Evolutionary conservation across 2,888 invertebrate species (phyloP).

Genomic region (Eristalinus sepulchralis): DNA sequence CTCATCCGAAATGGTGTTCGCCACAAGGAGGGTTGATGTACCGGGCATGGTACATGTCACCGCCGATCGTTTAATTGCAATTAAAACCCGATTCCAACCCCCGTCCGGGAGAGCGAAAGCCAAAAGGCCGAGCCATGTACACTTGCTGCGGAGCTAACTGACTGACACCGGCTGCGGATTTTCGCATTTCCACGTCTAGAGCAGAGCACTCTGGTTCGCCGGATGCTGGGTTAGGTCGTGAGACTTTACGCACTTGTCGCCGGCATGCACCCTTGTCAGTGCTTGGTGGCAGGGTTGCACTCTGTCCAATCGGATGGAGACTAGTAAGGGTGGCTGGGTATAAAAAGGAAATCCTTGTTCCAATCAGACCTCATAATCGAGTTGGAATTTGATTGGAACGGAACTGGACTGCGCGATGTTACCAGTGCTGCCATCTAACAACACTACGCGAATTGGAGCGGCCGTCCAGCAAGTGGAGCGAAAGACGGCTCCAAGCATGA

Average conservation of each 20-base stretch:
- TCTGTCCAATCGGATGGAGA: slow-evolving; percentile 42
- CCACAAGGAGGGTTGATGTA: slow-evolving; percentile 54
- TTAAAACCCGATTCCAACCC: slow-evolving; percentile 78
- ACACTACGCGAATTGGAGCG: slow-evolving; percentile 73
- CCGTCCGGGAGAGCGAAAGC: slow-evolving; percentile 73
- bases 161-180: slow-evolving; percentile 67
- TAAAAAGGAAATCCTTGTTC: slow-evolving; percentile 77
- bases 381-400: slow-evolving; percentile 75
- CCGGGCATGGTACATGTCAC: slow-evolving; percentile 73
- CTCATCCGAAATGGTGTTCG: slow-evolving; percentile 18
- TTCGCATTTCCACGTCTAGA: slow-evolving; percentile 61
- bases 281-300: slow-evolving; percentile 63
- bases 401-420: slow-evolving; percentile 72
- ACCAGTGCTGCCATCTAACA: slow-evolving; percentile 73
- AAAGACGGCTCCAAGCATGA: slow-evolving; percentile 75
- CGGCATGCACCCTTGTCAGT: slow-evolving; percentile 48
- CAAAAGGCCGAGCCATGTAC: slow-evolving; percentile 74
- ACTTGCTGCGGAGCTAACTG: slow-evolving; percentile 62
- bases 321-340: slow-evolving; percentile 72
- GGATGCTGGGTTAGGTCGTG: slow-evolving; percentile 75
- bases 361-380: slow-evolving; percentile 78
- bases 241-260: slow-evolving; percentile 81
- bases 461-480: slow-evolving; percentile 45
- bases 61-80: slow-evolving; percentile 80
- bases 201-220: not conserved